Conservation (phyloP, 2,113 vertebrate genomes). For the Cnemophilus loriae region DNA sequence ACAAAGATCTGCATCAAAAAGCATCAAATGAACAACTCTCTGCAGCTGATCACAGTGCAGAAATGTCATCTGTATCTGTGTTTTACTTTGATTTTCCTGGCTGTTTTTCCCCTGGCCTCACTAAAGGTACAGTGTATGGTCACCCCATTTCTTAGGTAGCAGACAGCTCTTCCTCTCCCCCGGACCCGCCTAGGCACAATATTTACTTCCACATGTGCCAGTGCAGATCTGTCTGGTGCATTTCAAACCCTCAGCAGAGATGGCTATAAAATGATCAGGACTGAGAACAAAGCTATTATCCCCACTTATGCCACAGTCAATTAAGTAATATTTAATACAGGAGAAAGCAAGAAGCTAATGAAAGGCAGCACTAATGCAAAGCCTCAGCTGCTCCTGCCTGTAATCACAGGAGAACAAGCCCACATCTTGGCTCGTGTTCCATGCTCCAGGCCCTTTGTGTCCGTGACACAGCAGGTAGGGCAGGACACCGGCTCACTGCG, state of each 20-base stretch:
- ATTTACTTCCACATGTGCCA: neutral
- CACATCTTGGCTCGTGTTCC: neutral
- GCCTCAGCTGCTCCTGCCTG: neutral
- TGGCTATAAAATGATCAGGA: neutral
- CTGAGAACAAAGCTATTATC: neutral
- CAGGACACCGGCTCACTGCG: neutral
- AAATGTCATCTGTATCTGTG: neutral
- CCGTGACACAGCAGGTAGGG: neutral
- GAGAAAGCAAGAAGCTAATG: conserved; percentile 32
- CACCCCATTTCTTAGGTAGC: neutral
- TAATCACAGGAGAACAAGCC: neutral
- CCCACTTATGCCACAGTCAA: neutral
- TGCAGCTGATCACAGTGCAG: neutral
- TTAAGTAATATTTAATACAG: conserved; percentile 33
- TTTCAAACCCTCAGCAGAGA: neutral
- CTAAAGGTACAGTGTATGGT: no score
- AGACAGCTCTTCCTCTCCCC: neutral
- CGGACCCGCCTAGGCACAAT: neutral
- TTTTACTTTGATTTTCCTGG: neutral
- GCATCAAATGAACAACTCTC: neutral
- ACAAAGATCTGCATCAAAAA: neutral
- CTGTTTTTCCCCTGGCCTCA: neutral
- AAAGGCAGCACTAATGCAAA: conserved; percentile 45
- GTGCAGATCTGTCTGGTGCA: fast-evolving
- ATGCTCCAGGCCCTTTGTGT: neutral